phyloP scores from a whole-genome alignment of 1,140 invertebrate genomes.

The Cydia strobilella region DNA sequence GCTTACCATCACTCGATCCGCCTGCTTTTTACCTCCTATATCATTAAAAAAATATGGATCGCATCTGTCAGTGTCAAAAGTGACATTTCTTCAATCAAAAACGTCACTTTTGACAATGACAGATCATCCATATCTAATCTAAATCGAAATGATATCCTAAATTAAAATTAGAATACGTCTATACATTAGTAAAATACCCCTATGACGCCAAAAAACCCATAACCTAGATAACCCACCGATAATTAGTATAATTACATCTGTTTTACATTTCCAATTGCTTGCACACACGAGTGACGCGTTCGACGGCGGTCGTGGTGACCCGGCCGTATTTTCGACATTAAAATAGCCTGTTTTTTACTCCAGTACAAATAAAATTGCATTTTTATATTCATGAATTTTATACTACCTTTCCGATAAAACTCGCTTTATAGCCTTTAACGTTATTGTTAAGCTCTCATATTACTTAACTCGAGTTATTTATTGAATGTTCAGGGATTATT shows the following conservation, averaged over 20 bases:
- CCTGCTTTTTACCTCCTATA: too few relatives aligned
- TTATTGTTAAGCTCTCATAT: slow-evolving; percentile 2
- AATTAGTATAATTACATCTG: slow-evolving; percentile 7
- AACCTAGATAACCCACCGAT: not conserved
- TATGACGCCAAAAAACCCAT: not conserved
- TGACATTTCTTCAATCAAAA: too few relatives aligned
- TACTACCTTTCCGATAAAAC: slow-evolving; percentile 60
- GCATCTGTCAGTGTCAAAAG: too few relatives aligned
- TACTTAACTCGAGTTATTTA: not conserved
- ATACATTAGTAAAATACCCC: too few relatives aligned
- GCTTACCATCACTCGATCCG: too few relatives aligned
- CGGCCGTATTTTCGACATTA: slow-evolving; percentile 54
- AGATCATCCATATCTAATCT: too few relatives aligned
- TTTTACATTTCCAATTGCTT: slow-evolving; percentile 25
- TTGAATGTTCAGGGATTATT: not conserved
- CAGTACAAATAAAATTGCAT: slow-evolving; percentile 55
- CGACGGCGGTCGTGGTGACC: slow-evolving; percentile 31
- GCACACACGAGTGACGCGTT: not conserved
- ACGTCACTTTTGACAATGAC: too few relatives aligned
- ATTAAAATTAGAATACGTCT: too few relatives aligned
- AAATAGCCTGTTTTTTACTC: slow-evolving; percentile 58
- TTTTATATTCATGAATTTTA: slow-evolving; percentile 59
- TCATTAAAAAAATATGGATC: too few relatives aligned
- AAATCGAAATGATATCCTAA: too few relatives aligned
- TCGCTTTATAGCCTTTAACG: slow-evolving; percentile 49